These are phyloP conservation scores for Erythrocercus mccallii DNA, from an alignment of 2,113 vertebrate genomes.

Conservation along the genomic window DNA sequence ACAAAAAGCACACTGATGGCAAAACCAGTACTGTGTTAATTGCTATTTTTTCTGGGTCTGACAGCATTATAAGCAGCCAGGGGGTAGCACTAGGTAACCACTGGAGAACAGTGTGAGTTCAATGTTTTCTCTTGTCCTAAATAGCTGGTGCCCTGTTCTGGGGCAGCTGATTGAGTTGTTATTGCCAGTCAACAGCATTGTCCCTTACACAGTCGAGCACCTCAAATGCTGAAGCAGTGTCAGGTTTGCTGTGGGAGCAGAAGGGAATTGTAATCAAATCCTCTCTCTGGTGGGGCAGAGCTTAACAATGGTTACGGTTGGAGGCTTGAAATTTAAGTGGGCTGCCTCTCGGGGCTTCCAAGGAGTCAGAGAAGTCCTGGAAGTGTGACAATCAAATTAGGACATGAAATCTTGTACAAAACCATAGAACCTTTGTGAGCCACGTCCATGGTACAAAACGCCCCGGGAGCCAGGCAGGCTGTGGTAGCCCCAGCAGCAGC, in stretches of 20 bases:
- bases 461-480: not conserved
- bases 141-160: not conserved
- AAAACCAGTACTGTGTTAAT: not conserved
- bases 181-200: not conserved
- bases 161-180: not conserved
- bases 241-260: not conserved
- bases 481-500: not conserved
- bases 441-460: rapidly evolving
- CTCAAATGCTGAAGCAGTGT: not conserved
- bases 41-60: not conserved
- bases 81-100: not conserved
- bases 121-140: not conserved
- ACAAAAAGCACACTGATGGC: not conserved
- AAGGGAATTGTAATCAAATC: not conserved
- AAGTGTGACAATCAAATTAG: not conserved
- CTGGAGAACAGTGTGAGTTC: not conserved
- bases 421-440: not conserved
- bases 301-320: not conserved
- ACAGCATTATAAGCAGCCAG: not conserved
- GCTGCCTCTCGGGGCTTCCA: not conserved
- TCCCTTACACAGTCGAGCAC: not conserved
- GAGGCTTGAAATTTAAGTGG: not conserved
- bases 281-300: not conserved
- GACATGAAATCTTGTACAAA: not conserved
- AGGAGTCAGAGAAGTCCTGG: not conserved